phyloP scores from a whole-genome alignment of 2,888 invertebrate genomes.

The Nemotelus nigrinus region DNA sequence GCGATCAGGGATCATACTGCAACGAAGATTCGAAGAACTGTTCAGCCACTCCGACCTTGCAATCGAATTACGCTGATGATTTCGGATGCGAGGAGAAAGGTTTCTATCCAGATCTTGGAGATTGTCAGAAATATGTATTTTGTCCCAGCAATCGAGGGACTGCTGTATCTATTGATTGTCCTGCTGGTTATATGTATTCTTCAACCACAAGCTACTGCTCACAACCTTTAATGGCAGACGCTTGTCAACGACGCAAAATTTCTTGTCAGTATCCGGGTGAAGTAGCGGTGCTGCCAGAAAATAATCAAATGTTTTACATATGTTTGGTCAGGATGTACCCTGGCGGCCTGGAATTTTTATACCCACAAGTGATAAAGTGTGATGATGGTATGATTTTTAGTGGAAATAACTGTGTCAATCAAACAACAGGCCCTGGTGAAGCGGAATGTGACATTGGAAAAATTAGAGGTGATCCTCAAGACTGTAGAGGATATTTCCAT shows the following conservation, averaged over 20 bases:
- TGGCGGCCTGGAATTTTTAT: background rate
- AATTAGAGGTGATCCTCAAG: background rate
- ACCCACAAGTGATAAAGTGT: background rate
- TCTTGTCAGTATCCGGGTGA: background rate
- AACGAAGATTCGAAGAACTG: slow-evolving; percentile 20
- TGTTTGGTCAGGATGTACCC: background rate
- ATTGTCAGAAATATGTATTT: slow-evolving; percentile 3
- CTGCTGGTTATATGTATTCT: slow-evolving; percentile 1
- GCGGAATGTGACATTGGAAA: too few species aligned
- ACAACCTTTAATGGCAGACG: background rate
- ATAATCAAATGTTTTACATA: background rate
- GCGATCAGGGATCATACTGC: background rate
- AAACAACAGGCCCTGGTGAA: background rate
- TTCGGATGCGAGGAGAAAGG: background rate
- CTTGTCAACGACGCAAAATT: background rate
- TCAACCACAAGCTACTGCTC: background rate
- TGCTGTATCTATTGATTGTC: background rate
- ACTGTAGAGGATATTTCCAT: background rate
- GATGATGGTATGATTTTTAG: background rate
- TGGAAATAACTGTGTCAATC: background rate
- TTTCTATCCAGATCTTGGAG: background rate
- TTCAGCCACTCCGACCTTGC: background rate
- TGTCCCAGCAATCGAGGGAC: background rate
- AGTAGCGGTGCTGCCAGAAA: slow-evolving; percentile 6
- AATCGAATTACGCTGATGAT: background rate